These are phyloP conservation scores for Oligia latruncula DNA, from an alignment of 2,888 invertebrate genomes.

Conservation along the genomic window DNA sequence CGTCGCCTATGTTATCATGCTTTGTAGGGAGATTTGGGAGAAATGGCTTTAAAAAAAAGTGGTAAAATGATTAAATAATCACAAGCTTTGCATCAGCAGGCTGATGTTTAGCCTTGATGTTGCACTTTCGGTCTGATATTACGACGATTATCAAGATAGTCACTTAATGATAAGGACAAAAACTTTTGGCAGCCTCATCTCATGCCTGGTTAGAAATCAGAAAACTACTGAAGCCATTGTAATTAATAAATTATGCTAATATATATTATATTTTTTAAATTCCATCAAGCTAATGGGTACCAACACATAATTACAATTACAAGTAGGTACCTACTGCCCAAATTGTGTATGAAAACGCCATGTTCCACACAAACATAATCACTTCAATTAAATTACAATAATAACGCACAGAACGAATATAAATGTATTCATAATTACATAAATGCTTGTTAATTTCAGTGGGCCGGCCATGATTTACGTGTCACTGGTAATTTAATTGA, in stretches of 20 bases:
- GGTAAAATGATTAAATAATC: background rate
- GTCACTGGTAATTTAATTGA: constrained; percentile 57
- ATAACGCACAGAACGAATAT: constrained; percentile 34
- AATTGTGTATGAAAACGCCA: constrained; percentile 35
- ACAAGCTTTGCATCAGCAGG: background rate
- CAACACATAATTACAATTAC: constrained; percentile 21
- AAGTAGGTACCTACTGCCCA: constrained; percentile 6
- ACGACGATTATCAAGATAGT: background rate
- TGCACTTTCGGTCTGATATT: background rate
- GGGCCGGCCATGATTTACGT: constrained; percentile 63
- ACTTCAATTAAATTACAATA: constrained; percentile 56
- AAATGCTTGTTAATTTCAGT: constrained; percentile 63
- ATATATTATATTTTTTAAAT: background rate
- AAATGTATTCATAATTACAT: constrained; percentile 64
- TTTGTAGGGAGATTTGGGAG: background rate
- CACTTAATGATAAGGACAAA: background rate
- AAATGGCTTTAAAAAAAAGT: background rate
- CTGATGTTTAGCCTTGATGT: no score
- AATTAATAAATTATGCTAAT: background rate
- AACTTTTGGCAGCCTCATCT: background rate
- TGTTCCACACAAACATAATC: constrained; percentile 41
- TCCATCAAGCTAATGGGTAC: constrained; percentile 6
- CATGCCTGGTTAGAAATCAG: background rate
- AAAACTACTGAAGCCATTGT: background rate
- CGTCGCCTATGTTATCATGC: background rate